Base-by-base conservation (phyloP, 2,113 vertebrate species). In the Gracilinanus agilis region DNA sequence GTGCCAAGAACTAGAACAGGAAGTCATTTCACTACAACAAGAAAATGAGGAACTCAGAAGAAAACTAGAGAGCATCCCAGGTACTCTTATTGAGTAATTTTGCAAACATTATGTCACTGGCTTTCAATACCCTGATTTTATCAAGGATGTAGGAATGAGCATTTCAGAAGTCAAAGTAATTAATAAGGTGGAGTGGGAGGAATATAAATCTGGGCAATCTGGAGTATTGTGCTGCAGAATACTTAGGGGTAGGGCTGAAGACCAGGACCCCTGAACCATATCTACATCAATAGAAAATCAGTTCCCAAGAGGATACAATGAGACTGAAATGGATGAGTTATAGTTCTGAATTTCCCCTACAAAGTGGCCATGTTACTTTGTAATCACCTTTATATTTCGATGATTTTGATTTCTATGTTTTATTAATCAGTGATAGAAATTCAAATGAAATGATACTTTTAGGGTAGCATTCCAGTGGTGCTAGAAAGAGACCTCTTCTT, bases 1-100 rank as follows among this genome's bases (percentile, higher is more conserved):
- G 27, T 99, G 99, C 97, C 98, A 99, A 96, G 99, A 99, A 97
- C 97, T 99, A 97, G 99, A 99, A 97, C 99, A 99, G 97, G 99
- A 99, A 98, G 99, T 99, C 92, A 98, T 99, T 97, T 99, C 99
- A 27, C 98, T 99, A 97, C 99, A 99, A 97, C 99, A 99, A 98
- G 99, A 99, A 98, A 99, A 99, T 0, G 99, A 99, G 98, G 99
- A 99, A 96, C 99, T 99, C 90, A 98, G 99, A 94, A 99, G 99
- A 97, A 99, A 99, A 96, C 95, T 99, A 98, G 99, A 99, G 97
- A 99, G 99, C 91, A 98, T 99, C 95, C 99, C 99, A 99, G 99
- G 99, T 99, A 98, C 53, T 58, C 19, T 34, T 9, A 58, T n/a
- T 8, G 0, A 54, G 27, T 91, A 53, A 2, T 56, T 91, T 19